These are phyloP conservation scores for Vombatus ursinus DNA, from an alignment of 2,113 vertebrate species.

Conservation along the genomic window DNA sequence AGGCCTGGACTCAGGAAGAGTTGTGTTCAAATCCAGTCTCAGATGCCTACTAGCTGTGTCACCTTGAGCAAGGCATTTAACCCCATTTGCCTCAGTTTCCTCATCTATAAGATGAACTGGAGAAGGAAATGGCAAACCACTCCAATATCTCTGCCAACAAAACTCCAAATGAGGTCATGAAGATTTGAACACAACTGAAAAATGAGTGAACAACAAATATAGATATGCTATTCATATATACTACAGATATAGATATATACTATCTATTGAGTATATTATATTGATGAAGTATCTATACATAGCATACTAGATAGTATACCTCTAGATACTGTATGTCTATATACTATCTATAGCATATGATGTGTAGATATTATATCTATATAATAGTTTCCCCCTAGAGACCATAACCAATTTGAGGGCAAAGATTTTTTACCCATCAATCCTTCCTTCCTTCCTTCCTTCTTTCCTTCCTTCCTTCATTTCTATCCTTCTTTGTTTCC, in stretches of 20 bases:
- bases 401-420: neutral
- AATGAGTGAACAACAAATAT: neutral
- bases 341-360: neutral
- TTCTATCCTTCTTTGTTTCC: neutral
- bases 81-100: neutral
- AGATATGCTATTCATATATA: neutral
- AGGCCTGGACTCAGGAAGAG: neutral
- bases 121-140: neutral
- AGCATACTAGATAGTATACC: neutral
- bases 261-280: neutral
- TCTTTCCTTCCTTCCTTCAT: neutral
- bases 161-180: neutral
- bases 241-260: neutral
- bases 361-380: neutral
- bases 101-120: neutral
- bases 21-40: neutral
- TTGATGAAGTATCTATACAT: neutral
- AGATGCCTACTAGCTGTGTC: neutral
- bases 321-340: neutral
- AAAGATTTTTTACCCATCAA: neutral
- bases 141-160: neutral
- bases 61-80: neutral
- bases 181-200: neutral
- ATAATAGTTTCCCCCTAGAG: neutral
- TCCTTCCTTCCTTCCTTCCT: neutral